These are phyloP conservation scores for silkworm (Bombyx mori) DNA, from an alignment of 1,140 invertebrate genomes.

Conservation along the genomic window DNA sequence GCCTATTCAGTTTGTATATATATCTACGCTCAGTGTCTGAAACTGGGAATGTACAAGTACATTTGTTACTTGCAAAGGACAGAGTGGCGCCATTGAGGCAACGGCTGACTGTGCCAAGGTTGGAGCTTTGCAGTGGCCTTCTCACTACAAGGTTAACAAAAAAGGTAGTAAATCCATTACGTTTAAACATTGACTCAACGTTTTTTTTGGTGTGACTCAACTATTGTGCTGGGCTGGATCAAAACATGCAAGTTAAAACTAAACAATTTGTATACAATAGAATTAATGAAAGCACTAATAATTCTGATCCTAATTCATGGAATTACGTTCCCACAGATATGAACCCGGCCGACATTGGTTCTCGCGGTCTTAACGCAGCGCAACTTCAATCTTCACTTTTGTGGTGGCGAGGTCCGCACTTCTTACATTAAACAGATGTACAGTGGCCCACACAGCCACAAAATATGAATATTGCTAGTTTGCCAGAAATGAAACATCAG, in stretches of 20 bases:
- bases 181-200: too few species aligned
- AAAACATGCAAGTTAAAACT: conserved; percentile 18
- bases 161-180: too few species aligned
- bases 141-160: too few species aligned
- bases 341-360: conserved; percentile 31
- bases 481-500: conserved; percentile 9
- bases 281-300: conserved; percentile 34
- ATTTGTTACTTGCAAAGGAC: too few species aligned
- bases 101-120: too few species aligned
- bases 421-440: not conserved
- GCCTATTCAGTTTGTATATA: too few species aligned
- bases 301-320: conserved; percentile 25
- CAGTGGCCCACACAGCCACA: not conserved
- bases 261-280: conserved; percentile 52
- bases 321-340: conserved; percentile 1
- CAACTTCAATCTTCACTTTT: conserved; percentile 13
- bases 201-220: conserved; percentile 44
- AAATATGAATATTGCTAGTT: not conserved
- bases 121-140: too few species aligned
- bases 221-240: conserved; percentile 47
- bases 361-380: conserved; percentile 15
- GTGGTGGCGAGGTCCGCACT: conserved; percentile 14
- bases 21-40: too few species aligned
- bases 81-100: too few species aligned
- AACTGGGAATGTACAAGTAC: too few species aligned